A percentile compares a stretch with the other conserved stretches of the same genome.
Evolutionary conservation across 2,113 vertebrate species (phyloP).

Genomic region (Oceanites oceanicus): DNA sequence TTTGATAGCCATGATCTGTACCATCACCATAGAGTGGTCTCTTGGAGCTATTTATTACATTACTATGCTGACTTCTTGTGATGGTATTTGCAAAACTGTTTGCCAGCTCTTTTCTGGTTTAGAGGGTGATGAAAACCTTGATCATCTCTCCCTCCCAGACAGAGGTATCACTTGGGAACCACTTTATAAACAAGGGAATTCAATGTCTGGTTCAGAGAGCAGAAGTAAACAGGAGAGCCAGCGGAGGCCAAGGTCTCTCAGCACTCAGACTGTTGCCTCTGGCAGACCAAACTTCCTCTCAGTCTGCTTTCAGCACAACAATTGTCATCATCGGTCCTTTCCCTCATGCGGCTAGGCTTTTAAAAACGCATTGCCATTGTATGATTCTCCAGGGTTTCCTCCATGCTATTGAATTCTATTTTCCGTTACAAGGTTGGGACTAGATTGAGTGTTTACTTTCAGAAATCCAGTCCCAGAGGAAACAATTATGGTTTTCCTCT

Average conservation of each 20-base stretch:
- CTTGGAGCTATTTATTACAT: not conserved
- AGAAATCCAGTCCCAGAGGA: conserved; percentile 6
- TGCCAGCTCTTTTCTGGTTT: not conserved
- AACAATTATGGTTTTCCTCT: conserved; percentile 26
- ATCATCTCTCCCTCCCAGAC: not conserved
- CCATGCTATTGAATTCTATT: conserved; percentile 32
- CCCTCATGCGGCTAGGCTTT: not conserved
- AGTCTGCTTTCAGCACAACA: not conserved
- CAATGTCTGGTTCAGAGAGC: not conserved
- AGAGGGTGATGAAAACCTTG: not conserved
- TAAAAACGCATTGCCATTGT: not conserved
- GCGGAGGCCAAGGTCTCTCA: not conserved
- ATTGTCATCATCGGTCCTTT: not conserved
- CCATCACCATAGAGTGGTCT: not conserved
- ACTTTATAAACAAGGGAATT: not conserved
- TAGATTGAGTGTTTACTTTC: conserved; percentile 13
- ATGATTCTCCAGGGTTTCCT: not conserved
- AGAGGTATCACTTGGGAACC: not conserved
- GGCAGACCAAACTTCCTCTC: conserved; percentile 7
- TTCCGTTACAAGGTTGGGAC: not conserved
- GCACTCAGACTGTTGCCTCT: not conserved
- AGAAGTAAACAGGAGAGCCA: not conserved
- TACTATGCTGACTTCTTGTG: rapidly evolving
- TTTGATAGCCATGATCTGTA: not conserved
- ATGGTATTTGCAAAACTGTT: not conserved